phyloP scores from a whole-genome alignment of 2,113 vertebrate species.

The Phaethon lepturus region DNA sequence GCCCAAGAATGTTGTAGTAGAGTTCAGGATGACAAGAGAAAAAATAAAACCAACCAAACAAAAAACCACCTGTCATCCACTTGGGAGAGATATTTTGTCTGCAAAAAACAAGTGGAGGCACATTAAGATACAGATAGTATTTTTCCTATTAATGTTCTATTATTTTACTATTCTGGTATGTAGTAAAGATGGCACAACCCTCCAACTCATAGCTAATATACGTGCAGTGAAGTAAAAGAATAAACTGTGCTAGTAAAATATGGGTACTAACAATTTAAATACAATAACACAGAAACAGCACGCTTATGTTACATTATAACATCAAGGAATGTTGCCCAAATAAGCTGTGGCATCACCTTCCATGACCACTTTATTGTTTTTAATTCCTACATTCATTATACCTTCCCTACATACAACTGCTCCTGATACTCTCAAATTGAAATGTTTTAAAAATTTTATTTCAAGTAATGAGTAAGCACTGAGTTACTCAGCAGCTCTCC shows the following conservation, averaged over 20 bases:
- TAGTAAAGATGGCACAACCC: neutral
- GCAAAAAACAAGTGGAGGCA: neutral
- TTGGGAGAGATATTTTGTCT: neutral
- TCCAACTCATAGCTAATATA: neutral
- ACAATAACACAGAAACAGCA: neutral
- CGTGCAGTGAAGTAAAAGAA: neutral
- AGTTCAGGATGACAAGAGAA: neutral
- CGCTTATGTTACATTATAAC: neutral
- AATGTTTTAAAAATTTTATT: neutral
- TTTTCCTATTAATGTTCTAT: neutral
- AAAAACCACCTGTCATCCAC: neutral
- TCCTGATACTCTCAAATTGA: neutral
- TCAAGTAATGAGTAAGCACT: neutral
- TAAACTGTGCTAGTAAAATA: neutral
- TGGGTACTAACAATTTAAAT: neutral
- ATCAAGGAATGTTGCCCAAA: neutral
- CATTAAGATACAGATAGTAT: fast-evolving
- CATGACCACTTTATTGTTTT: neutral
- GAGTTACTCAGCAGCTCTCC: neutral
- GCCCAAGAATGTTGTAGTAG: neutral
- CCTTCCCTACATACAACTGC: neutral
- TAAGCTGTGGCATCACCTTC: neutral
- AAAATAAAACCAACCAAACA: neutral
- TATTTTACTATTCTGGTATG: neutral
- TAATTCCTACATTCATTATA: neutral